A percentile compares a stretch with the other conserved stretches of the same genome.
These are phyloP conservation scores for Mamestra brassicae DNA, from an alignment of 2,888 invertebrate species.

Conservation along the genomic window DNA sequence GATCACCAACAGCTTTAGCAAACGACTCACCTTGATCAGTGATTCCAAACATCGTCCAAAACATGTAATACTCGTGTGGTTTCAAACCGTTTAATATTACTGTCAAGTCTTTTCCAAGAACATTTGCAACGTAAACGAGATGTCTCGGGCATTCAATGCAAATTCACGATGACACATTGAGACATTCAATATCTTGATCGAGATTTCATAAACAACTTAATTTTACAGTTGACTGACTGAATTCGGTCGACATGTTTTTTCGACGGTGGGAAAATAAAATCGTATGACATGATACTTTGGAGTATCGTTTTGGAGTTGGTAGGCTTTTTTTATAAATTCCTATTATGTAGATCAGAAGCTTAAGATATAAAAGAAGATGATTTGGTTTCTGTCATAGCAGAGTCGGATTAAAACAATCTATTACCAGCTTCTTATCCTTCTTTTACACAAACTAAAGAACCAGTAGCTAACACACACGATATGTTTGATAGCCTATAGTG, in stretches of 20 bases:
- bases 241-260: conserved; percentile 37
- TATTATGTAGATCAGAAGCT: not conserved
- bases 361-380: too few species aligned
- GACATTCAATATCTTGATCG: conserved; percentile 70
- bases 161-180: conserved; percentile 72
- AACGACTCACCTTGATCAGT: conserved; percentile 9
- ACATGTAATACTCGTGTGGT: conserved; percentile 43
- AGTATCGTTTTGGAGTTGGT: not conserved
- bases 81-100: conserved; percentile 66
- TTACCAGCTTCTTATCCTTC: not conserved
- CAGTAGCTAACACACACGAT: conserved; percentile 8
- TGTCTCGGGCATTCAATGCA: conserved; percentile 80
- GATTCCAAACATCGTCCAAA: conserved; percentile 43
- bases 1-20: not conserved
- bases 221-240: conserved; percentile 60
- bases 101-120: conserved; percentile 67
- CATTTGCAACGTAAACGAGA: conserved; percentile 71
- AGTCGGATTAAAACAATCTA: not conserved
- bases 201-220: conserved; percentile 58
- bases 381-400: not conserved
- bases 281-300: conserved; percentile 14
- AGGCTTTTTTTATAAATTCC: not conserved
- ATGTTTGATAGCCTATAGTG: conserved; percentile 9
- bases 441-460: not conserved
- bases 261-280: conserved; percentile 33